Percentiles rank a stretch among this genome's conserved stretches.
Conservation (phyloP, 1,140 invertebrate genomes). For the Diprion similis region DNA sequence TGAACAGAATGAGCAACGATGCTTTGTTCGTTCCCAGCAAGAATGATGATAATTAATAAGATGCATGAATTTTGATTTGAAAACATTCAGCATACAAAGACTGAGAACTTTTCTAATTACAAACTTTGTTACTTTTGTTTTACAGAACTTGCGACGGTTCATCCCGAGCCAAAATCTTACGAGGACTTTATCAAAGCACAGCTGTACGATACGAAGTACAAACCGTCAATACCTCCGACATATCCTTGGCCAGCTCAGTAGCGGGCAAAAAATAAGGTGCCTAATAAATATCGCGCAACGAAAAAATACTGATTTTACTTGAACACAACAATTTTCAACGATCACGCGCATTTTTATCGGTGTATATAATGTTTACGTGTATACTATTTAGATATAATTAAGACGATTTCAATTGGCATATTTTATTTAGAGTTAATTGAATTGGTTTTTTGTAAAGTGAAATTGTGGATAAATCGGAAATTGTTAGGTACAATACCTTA, state of each 20-base stretch:
- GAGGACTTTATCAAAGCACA: slow-evolving; percentile 80
- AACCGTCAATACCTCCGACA: slow-evolving; percentile 69
- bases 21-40: background rate
- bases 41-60: background rate
- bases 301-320: no score
- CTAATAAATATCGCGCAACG: no score
- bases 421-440: background rate
- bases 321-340: no score
- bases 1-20: no score
- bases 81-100: no score
- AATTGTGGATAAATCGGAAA: background rate
- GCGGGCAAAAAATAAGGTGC: slow-evolving; percentile 22
- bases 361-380: background rate
- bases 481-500: background rate
- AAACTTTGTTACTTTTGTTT: slow-evolving; percentile 32
- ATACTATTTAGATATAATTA: background rate
- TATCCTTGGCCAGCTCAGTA: slow-evolving; percentile 70
- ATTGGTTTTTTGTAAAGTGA: background rate
- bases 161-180: slow-evolving; percentile 79
- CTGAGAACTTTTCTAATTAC: slow-evolving; percentile 10
- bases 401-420: background rate
- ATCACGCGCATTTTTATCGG: background rate
- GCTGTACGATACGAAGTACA: slow-evolving; percentile 79
- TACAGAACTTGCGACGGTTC: slow-evolving; percentile 76
- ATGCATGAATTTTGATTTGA: no score